A percentile compares a stretch with the other conserved stretches of the same genome.
Conservation (phyloP, 2,113 vertebrate species). For the Smithornis capensis region DNA sequence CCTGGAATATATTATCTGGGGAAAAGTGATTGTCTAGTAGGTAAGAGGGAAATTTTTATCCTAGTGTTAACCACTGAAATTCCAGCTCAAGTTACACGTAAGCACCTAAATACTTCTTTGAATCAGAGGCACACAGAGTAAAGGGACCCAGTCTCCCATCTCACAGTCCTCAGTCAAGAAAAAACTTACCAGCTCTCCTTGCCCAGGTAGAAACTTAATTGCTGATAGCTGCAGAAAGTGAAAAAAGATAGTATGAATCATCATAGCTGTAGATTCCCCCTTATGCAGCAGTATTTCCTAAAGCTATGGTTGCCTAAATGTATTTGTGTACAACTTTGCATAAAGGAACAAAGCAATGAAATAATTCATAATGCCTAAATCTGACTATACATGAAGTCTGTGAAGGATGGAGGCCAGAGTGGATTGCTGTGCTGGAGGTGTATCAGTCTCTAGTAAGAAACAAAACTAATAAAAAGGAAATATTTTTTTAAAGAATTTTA, state of each 20-base stretch:
- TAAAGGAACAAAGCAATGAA: background rate
- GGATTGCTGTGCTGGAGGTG: background rate
- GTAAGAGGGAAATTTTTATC: background rate
- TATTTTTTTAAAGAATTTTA: background rate
- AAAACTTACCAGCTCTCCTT: background rate
- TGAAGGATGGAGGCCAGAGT: background rate
- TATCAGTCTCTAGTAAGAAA: background rate
- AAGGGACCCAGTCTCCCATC: background rate
- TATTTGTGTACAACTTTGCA: fast-evolving
- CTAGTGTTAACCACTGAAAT: background rate
- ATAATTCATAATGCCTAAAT: background rate
- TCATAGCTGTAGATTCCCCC: background rate
- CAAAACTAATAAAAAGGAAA: background rate
- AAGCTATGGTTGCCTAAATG: background rate
- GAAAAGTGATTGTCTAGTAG: background rate
- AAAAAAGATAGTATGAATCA: background rate
- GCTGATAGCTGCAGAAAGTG: background rate
- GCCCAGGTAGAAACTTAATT: background rate
- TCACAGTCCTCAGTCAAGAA: background rate
- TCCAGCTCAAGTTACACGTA: background rate
- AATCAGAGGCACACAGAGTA: background rate
- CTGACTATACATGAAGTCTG: background rate
- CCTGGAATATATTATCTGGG: background rate
- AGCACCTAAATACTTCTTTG: background rate
- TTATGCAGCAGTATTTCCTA: background rate